Conservation (phyloP, 2,888 invertebrate species). For the Coleophora deauratella region DNA sequence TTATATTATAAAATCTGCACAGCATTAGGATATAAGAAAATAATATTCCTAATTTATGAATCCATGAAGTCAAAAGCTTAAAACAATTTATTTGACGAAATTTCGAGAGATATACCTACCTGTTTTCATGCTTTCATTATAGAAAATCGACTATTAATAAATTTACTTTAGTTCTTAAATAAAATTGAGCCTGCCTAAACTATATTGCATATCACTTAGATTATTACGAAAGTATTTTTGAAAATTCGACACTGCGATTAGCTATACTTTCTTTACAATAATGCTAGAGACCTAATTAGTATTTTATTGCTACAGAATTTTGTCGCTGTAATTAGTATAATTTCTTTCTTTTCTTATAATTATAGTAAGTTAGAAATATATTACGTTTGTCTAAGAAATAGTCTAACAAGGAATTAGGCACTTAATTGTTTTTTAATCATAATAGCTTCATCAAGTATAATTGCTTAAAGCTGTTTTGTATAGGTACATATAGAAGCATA, state of each 20-base stretch:
- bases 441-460: too few species aligned
- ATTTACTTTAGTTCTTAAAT: conserved; percentile 3
- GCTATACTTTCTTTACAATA: conserved; percentile 22
- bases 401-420: neutral
- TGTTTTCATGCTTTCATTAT: neutral
- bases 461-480: too few species aligned
- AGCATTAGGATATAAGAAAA: too few species aligned
- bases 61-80: too few species aligned
- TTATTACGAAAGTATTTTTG: conserved; percentile 38
- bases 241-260: conserved; percentile 27
- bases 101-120: neutral
- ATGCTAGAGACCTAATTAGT: neutral
- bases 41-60: too few species aligned
- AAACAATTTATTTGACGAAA: neutral
- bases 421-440: too few species aligned
- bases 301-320: neutral
- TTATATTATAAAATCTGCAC: too few species aligned
- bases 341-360: neutral
- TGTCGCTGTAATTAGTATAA: neutral
- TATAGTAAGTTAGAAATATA: too few species aligned
- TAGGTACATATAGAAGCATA: too few species aligned
- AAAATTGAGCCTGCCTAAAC: conserved; percentile 60
- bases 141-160: neutral
- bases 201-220: conserved; percentile 71
- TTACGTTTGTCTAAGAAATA: neutral